Base-by-base conservation (phyloP, 2,113 vertebrate genomes). In the Nibea albiflora region DNA sequence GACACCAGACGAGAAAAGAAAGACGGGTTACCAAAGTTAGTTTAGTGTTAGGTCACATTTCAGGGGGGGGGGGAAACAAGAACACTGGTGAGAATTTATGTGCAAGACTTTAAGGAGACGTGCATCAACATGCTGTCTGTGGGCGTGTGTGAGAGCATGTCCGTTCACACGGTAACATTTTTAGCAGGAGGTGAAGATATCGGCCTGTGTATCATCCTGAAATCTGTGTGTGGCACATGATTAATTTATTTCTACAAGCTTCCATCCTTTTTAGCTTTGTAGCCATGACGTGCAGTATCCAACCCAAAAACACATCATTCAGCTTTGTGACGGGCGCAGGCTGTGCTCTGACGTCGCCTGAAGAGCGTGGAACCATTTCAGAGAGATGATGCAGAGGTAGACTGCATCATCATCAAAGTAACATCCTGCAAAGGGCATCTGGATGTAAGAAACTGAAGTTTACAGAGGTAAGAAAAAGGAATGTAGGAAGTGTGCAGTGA, bases 101-200 rank as follows among this genome's bases (percentile, higher is more conserved):
- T 73, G n/a, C 44, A 64, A 76, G 73, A 85, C 20, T 80, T 53
- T 11, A 47, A 66, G 9, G 11, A 65, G 76, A 76, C 90, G n/a
- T 92, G 91, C 86, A 54, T 52, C 9, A 5, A 90, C 92, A 92
- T 88, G 93, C 86, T 39, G 70, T 68, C 46, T 75, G 81, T 90
- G 80, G 85, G 87, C 44, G 84, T 75, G 77, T 79, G 85, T 84
- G 85, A 76, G 81, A 78, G 68, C 64, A n/a, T 2, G 65, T 78
- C 70, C 19, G 28, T 80, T 91, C 85, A 76, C 85, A 84, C 71
- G 42, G 16, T 16, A 61, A 65, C 70, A 3, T 69, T 83, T 57
- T 52, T 19, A 53, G 46, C 54, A 19, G 28, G 2, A 67, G 44
- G 68, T 52, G n/a, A 65, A 11, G 66, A 64, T 53, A 50, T 5